These are phyloP conservation scores for Saccostrea echinata DNA, from an alignment of 1,140 invertebrate species.

Conservation along the genomic window DNA sequence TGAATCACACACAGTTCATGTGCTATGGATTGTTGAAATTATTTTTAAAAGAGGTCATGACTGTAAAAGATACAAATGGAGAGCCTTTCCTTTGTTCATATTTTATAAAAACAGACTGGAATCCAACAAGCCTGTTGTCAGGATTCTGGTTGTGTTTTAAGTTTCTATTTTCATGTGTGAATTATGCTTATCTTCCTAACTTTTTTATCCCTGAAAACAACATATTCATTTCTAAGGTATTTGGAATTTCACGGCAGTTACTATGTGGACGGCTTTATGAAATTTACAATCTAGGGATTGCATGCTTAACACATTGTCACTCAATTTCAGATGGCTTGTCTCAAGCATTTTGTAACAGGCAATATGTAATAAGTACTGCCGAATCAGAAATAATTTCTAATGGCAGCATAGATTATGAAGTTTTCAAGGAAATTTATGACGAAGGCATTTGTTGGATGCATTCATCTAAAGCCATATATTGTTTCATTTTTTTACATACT, in stretches of 20 bases:
- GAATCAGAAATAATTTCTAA: no score
- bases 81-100: conserved; percentile 34
- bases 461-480: no score
- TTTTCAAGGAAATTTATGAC: no score
- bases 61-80: not conserved
- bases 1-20: conserved; percentile 44
- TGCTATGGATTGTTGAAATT: conserved; percentile 42
- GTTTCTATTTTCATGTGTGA: not conserved
- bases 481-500: no score
- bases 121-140: not conserved
- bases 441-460: no score
- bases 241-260: not conserved
- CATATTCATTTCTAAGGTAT: not conserved
- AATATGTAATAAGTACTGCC: not conserved
- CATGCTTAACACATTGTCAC: not conserved
- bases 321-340: not conserved
- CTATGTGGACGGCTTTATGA: not conserved
- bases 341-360: not conserved
- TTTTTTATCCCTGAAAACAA: not conserved
- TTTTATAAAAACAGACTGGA: conserved; percentile 33
- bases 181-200: not conserved
- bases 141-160: not conserved
- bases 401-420: no score
- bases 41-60: conserved; percentile 1
- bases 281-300: not conserved